Base-by-base conservation (phyloP, 2,797 vertebrate genomes). In the Megalops cyprinoides region DNA sequence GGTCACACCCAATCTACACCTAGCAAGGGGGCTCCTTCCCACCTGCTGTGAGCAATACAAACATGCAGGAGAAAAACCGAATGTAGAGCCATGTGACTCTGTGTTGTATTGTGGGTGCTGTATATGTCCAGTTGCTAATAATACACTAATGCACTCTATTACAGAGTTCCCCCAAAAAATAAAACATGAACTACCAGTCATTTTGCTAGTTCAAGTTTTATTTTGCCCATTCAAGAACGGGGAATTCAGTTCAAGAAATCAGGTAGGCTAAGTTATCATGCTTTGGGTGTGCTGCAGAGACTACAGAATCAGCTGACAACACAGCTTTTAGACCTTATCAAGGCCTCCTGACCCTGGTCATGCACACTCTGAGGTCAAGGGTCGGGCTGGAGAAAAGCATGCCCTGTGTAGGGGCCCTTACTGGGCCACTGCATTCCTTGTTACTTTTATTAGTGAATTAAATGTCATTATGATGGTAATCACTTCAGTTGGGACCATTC, bases 101-200 rank as follows among this genome's bases (percentile, higher is more conserved):
- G 23, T 67, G 7, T 73, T 28, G 5, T 28, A 65, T 4, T 65
- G 6, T 58, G 60, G 5, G 34, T 31, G 62, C 37, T 18, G 44
- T 71, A 44, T 39, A 23, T 14, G n/a, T 18, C 20, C 39, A 71
- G 18, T 71, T 71, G 39, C 37, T 74, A 10, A 74, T 25, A n/a
- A 74, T 25, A n/a, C n/a, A n/a, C 73, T 74, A 74, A 74, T 74
- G 74, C 44, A 25, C 49, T 48, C 46, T 28, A 74, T 74, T 74
- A 31, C 25, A 0, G 3, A 74, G 28, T 49, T 51, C 25, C n/a
- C 25, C 5, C 18, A 25, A 48, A 74, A 25, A 48, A 28, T n/a
- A 37, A 37, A 71, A n/a, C 14, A n/a, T 71, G 44, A 18, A 69
- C 4, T 39, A 39, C 42, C 42, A 14, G 46, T 23, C 44, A 74